Evolutionary conservation across 2,797 vertebrate species (phyloP).

Genomic region (Molossus alvarezi): DNA sequence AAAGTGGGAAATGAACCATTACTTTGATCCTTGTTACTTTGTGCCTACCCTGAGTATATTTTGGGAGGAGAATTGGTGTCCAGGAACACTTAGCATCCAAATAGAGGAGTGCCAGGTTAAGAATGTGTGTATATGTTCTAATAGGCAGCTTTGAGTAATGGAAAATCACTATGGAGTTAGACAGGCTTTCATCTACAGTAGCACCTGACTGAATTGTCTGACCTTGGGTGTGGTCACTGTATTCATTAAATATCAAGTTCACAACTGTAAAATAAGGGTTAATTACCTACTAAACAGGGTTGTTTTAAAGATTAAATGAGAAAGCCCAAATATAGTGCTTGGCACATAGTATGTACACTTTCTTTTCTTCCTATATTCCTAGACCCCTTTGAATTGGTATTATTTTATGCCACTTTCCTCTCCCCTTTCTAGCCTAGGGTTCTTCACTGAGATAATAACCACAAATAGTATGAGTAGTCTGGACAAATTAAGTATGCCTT

Average conservation of each 20-base stretch:
- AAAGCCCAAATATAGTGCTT: constrained; percentile 4
- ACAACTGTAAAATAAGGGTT: background rate
- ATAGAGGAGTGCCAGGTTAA: constrained; percentile 27
- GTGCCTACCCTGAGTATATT: constrained; percentile 52
- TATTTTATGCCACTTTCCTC: background rate
- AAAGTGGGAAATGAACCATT: background rate
- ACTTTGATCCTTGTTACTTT: constrained; percentile 13
- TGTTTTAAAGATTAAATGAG: constrained; percentile 21
- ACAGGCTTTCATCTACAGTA: background rate
- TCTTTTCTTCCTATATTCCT: background rate
- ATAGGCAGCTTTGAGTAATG: constrained; percentile 4
- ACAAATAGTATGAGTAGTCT: constrained; percentile 16
- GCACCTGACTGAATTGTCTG: background rate
- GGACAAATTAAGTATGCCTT: constrained; percentile 39
- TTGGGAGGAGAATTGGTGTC: constrained; percentile 28
- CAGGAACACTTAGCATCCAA: constrained; percentile 7
- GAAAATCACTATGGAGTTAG: constrained; percentile 9
- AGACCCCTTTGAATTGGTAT: constrained; percentile 25
- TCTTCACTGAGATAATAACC: constrained; percentile 20
- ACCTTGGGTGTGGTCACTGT: constrained; percentile 29
- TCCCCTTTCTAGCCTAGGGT: background rate
- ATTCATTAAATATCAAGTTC: constrained; percentile 47
- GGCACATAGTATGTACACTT: background rate
- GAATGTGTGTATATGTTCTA: background rate
- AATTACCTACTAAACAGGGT: background rate